Base-by-base conservation (phyloP, 2,888 invertebrate genomes). In the Amphipyra berbera region DNA sequence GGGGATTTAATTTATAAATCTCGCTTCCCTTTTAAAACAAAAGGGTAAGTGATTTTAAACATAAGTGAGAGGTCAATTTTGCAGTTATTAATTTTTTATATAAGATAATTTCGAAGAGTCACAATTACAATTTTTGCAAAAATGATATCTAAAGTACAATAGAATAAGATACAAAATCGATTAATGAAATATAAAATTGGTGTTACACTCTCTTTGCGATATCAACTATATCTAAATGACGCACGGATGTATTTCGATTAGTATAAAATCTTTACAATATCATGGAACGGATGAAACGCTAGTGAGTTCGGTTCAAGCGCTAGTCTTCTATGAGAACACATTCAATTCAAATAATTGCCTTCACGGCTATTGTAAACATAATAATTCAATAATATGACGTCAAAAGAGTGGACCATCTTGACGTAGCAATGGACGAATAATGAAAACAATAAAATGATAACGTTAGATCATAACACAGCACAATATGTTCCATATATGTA, bases 201-300 rank as follows among this genome's bases (percentile, higher is more conserved):
- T 89, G 89, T 90, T 88, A 84, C 78, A 82, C 74, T 76, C 80
- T 82, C 74, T 81, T 83, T 78, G 81, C 73, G 75, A 82, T 80
- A 79, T 79, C 78, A 79, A 76, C 67, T 84, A 82, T 71, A 69
- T 76, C 80, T 86, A 87, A 82, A 83, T 79, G 80, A 85, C 82
- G 89, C 85, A 86, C 86, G 85, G 86, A 87, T 88, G 82, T 82
- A 60, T 74, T 85, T 87, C 82, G 84, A 86, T 87, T 78, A 82
- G 83, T 87, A 87, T 85, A 86, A 86, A 84, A 87, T 86, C 62
- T 86, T 84, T 88, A 85, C 85, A 87, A 82, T 86, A 82, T 84
- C 85, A 87, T 92, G 92, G 93, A 92, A 88, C 91, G 91, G 92
- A 92, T 88, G 88, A 88, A 78, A 87, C 82, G 83, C 86, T 90